phyloP scores from a whole-genome alignment of 2,113 vertebrate species.

The Oxyruncus cristatus region DNA sequence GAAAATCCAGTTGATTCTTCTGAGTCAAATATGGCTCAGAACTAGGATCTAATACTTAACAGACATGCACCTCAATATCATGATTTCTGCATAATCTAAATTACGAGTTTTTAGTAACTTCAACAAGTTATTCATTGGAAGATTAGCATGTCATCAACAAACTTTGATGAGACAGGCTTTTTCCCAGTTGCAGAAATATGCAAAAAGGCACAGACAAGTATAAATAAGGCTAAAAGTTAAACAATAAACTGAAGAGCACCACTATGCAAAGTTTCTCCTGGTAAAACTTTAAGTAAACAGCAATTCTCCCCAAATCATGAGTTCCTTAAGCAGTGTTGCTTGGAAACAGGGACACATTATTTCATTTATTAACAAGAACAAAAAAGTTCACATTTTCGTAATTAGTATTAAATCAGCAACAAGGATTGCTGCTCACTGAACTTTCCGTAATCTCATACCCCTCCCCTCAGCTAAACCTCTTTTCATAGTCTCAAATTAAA shows the following conservation, averaged over 20 bases:
- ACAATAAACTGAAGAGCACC: background rate
- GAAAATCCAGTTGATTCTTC: background rate
- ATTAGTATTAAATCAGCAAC: conserved; percentile 50
- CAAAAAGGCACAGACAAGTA: background rate
- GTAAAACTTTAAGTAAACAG: background rate
- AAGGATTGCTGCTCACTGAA: conserved; percentile 38
- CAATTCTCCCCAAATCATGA: background rate
- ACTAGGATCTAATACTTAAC: background rate
- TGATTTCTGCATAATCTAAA: background rate
- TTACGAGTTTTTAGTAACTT: background rate
- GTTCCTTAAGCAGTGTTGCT: background rate
- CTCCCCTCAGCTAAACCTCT: conserved; percentile 15
- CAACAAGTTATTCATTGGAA: background rate
- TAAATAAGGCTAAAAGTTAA: background rate
- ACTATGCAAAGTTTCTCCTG: background rate
- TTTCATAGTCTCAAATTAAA: conserved; percentile 72
- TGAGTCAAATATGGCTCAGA: background rate
- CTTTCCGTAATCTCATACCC: conserved; percentile 29
- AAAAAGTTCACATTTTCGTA: background rate
- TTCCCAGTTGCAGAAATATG: background rate
- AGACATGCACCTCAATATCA: background rate
- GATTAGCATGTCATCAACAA: background rate
- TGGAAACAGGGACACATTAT: background rate
- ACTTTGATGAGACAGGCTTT: background rate
- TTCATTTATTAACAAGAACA: background rate